phyloP scores from a whole-genome alignment of 2,113 vertebrate species.

The Thunnus maccoyii region DNA sequence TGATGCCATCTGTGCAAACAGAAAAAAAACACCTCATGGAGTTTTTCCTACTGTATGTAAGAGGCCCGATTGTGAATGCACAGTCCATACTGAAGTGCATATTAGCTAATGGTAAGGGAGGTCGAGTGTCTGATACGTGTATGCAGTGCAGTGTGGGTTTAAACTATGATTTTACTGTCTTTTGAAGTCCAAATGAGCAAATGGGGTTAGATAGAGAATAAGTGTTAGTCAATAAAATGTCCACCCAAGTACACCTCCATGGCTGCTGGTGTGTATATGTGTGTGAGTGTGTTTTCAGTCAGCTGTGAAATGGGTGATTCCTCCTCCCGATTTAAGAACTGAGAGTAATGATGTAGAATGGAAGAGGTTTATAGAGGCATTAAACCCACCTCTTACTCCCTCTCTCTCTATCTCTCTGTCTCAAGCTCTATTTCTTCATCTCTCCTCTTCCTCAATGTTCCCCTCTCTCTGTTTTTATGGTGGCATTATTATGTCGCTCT shows the following conservation, averaged over 20 bases:
- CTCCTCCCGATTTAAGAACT: slow-evolving; percentile 72
- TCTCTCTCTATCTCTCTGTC: slow-evolving; percentile 37
- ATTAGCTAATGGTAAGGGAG: slow-evolving; percentile 28
- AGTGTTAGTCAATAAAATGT: slow-evolving; percentile 75
- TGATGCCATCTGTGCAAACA: neutral
- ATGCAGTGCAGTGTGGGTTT: slow-evolving; percentile 48
- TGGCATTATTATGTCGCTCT: slow-evolving; percentile 73
- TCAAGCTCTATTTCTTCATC: slow-evolving; percentile 29
- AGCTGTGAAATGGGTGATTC: slow-evolving; percentile 76
- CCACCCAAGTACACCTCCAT: slow-evolving; percentile 52
- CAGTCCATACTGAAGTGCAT: slow-evolving; percentile 16
- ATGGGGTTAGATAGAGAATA: slow-evolving; percentile 65
- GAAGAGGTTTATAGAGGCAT: slow-evolving; percentile 78
- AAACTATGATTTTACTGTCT: slow-evolving; percentile 62
- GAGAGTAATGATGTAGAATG: slow-evolving; percentile 79
- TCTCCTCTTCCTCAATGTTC: slow-evolving; percentile 50
- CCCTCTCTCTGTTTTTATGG: slow-evolving; percentile 76
- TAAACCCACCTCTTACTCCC: slow-evolving; percentile 63
- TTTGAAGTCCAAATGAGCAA: slow-evolving; percentile 61
- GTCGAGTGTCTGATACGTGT: slow-evolving; percentile 11
- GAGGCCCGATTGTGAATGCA: neutral
- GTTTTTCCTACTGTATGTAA: too few species aligned
- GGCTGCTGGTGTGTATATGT: slow-evolving; percentile 22
- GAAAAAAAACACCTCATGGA: too few species aligned
- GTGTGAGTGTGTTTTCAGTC: slow-evolving; percentile 64